Base-by-base conservation (phyloP, 2,797 vertebrate genomes). In the Amniataba percoides region DNA sequence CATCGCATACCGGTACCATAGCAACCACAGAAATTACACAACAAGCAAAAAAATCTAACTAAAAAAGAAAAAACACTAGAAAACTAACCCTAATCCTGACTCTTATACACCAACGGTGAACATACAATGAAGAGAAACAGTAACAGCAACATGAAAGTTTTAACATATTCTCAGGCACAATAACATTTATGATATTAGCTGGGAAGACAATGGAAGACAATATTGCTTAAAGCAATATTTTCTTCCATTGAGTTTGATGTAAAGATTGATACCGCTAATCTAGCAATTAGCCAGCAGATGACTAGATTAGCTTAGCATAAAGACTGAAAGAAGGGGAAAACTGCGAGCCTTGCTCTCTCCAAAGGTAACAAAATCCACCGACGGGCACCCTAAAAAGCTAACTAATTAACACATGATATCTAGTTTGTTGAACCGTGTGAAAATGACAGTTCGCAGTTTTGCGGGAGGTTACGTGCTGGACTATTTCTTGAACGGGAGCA, bases 281-380 rank as follows among this genome's bases (percentile, higher is more conserved):
- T 65, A 8, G 31, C 18, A 43, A 40, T 68, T n/a, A n/a, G n/a
- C n/a, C 39, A 51, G 64, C 31, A 59, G 58, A 68, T 6, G 4
- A 19, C 59, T 52, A 63, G 66, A 51, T 21, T 57, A 58, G 66
- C 62, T 64, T 55, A 67, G 66, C 66, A 52, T 43, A 23, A 51
- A 55, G 34, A 27, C 45, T 57, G 43, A 72, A 71, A 69, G 12
- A 46, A 39, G 4, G 49, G 18, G 19, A 36, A 58, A 34, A 34
- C 7, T 0, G 39, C 34, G 21, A 39, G 27, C 48, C 18, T 15
- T 31, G 48, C 23, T 78, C 40, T 65, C 48, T n/a, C 16, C 7
- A 21, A 53, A 25, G 25, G 19, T 53, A 42, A 68, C 23, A 11
- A 27, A 66, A 19, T 16, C 4, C 1, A 3, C 6, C 27, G 5